These are phyloP conservation scores for Drosophila micromelanica DNA, from an alignment of 1,140 invertebrate species.

Conservation along the genomic window DNA sequence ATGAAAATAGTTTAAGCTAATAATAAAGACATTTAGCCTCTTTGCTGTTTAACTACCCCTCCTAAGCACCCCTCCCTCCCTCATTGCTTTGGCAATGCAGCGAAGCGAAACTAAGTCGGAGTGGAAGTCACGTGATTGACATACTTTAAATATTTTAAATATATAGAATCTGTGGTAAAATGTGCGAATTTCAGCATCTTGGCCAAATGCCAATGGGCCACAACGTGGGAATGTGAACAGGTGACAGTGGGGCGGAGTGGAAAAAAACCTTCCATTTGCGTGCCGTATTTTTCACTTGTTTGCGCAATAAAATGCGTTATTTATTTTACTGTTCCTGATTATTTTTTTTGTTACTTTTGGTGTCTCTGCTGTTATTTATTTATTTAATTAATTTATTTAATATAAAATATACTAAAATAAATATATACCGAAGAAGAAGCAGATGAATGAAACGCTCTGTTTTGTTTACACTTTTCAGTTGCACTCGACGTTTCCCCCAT, in stretches of 20 bases:
- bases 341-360: slow-evolving; percentile 22
- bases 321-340: slow-evolving; percentile 62
- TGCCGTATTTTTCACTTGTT: slow-evolving; percentile 40
- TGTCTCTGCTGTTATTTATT: slow-evolving; percentile 13
- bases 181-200: slow-evolving; percentile 6
- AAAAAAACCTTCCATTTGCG: slow-evolving; percentile 51
- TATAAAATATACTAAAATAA: slow-evolving; percentile 42
- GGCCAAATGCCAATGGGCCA: background rate
- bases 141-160: slow-evolving; percentile 28
- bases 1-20: slow-evolving; percentile 40
- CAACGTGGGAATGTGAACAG: background rate
- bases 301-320: slow-evolving; percentile 70
- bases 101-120: background rate
- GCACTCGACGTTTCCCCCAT: slow-evolving; percentile 21
- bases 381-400: slow-evolving; percentile 75
- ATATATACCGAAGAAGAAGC: slow-evolving; percentile 12
- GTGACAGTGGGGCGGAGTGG: background rate
- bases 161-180: slow-evolving; percentile 10
- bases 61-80: background rate
- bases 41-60: background rate
- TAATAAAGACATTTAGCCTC: slow-evolving; percentile 34
- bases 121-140: slow-evolving; percentile 53
- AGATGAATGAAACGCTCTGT: slow-evolving; percentile 25
- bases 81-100: background rate
- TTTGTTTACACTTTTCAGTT: slow-evolving; percentile 62